A percentile compares a stretch with the other conserved stretches of the same genome.
phyloP scores from a whole-genome alignment of 2,888 invertebrate genomes.

The Eudasyphora cyanicolor region DNA sequence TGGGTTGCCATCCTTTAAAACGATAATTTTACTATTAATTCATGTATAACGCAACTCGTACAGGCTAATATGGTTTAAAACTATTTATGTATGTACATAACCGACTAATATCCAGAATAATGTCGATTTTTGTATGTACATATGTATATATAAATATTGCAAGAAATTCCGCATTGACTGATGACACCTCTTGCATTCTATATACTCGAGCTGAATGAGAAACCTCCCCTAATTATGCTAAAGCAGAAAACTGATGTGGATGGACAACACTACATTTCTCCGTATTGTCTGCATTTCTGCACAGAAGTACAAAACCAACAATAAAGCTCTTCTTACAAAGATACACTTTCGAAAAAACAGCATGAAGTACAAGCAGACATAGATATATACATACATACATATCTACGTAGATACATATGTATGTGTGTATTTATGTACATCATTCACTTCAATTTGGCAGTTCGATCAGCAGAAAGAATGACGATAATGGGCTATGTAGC shows the following conservation, averaged over 20 bases:
- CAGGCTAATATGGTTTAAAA: too few relatives aligned
- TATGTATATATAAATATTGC: too few relatives aligned
- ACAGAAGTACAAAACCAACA: slow-evolving; percentile 42
- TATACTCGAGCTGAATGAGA: neutral
- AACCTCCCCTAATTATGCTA: slow-evolving; percentile 51
- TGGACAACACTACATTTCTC: slow-evolving; percentile 42
- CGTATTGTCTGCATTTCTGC: slow-evolving; percentile 64
- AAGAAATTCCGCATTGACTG: too few relatives aligned
- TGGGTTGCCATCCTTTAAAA: too few relatives aligned
- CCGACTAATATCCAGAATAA: too few relatives aligned
- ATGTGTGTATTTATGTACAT: neutral
- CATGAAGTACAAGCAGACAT: neutral
- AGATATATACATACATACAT: neutral
- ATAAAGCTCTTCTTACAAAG: neutral
- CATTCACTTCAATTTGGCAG: neutral
- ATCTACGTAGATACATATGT: neutral
- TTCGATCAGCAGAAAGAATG: neutral
- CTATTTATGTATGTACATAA: too few relatives aligned
- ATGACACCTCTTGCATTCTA: neutral
- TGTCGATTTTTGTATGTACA: too few relatives aligned
- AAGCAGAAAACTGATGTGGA: neutral
- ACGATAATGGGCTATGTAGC: too few relatives aligned
- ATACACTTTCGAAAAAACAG: too few relatives aligned
- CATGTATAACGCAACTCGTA: too few relatives aligned
- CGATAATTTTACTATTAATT: too few relatives aligned